Base-by-base conservation (phyloP, 2,113 vertebrate species). In the Heterocephalus glaber region DNA sequence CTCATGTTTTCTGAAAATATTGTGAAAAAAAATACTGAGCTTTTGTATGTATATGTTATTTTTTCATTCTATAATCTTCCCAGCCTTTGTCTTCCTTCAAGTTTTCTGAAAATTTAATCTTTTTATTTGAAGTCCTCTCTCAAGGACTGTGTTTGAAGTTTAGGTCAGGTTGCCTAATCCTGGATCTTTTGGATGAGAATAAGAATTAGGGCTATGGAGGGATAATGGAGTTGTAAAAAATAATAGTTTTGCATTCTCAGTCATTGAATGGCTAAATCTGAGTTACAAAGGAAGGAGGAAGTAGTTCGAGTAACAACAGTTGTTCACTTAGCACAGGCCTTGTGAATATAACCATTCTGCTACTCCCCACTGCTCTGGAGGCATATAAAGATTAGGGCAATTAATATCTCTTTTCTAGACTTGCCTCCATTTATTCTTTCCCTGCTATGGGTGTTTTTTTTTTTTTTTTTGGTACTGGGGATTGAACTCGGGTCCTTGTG, bases 41-140 rank as follows among this genome's bases (percentile, higher is more conserved):
- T 90, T 92, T 95, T 86, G n/a, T 54, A 70, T 68, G 65, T 74
- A 72, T 1, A 72, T 1, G 7, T 82, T 90, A 58, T 47, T 77
- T 84, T 86, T 95, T 86, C 56, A 94, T 44, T 65, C 30, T 26
- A 17, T 94, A 94, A n/a, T 63, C 44, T 68, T 87, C 14, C 5
- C n/a, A 79, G 10, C 1, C 60, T 94, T 65, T 74, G 0, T 92
- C 12, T 82, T 13, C 16, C 7, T 30, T 3, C 16, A 89, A n/a
- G 3, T 52, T 56, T 26, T 16, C n/a, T 96, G 44, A 88, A 77
- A 77, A 85, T 49, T 10, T 84, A 92, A 58, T 87, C 4, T 35
- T 95, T 93, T 95, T 60, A 19, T 41, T 47, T 95, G 77, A 85
- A 81, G 77, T 89, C 28, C 3, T 81, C 38, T 92, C n/a, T 87